Percentiles rank a stretch among this genome's conserved stretches.
Conservation (phyloP, 2,797 vertebrate species). For the Peromyscus eremicus region DNA sequence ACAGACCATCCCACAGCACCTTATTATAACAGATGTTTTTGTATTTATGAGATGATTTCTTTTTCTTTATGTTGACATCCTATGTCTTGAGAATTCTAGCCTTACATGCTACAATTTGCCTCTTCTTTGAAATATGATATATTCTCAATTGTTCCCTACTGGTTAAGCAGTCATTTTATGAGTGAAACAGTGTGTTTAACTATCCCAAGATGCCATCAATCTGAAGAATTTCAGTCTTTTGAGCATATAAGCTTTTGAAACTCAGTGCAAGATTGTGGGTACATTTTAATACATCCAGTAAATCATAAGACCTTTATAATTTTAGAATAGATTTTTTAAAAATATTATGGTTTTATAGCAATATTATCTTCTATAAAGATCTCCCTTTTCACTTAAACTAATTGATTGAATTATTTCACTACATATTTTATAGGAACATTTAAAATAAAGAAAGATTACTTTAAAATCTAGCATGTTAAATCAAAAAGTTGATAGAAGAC, state of each 20-base stretch:
- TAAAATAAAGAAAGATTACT: constrained; percentile 76
- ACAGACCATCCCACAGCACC: no score
- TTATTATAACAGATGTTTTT: background rate
- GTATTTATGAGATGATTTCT: background rate
- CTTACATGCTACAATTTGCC: background rate
- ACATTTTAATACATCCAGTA: constrained; percentile 69
- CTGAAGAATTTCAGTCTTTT: constrained; percentile 65
- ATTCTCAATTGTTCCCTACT: constrained; percentile 44
- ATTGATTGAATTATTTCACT: constrained; percentile 79
- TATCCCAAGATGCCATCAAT: constrained; percentile 61
- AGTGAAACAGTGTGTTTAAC: constrained; percentile 61
- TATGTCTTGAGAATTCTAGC: background rate
- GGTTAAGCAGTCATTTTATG: constrained; percentile 57
- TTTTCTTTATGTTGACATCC: background rate
- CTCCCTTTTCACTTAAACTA: constrained; percentile 69
- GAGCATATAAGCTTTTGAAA: constrained; percentile 65
- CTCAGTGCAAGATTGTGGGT: constrained; percentile 37
- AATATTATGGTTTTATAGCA: constrained; percentile 73
- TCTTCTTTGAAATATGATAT: constrained; percentile 26
- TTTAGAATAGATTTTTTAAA: constrained; percentile 75
- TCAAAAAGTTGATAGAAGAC: constrained; percentile 58
- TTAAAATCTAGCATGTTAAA: constrained; percentile 80
- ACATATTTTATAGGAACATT: constrained; percentile 67
- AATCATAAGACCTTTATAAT: constrained; percentile 75
- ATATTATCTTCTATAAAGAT: constrained; percentile 71